Percentiles rank a stretch among this genome's conserved stretches.
These are phyloP conservation scores for Ecliptopera silaceata DNA, from an alignment of 2,888 invertebrate genomes.

Conservation along the genomic window DNA sequence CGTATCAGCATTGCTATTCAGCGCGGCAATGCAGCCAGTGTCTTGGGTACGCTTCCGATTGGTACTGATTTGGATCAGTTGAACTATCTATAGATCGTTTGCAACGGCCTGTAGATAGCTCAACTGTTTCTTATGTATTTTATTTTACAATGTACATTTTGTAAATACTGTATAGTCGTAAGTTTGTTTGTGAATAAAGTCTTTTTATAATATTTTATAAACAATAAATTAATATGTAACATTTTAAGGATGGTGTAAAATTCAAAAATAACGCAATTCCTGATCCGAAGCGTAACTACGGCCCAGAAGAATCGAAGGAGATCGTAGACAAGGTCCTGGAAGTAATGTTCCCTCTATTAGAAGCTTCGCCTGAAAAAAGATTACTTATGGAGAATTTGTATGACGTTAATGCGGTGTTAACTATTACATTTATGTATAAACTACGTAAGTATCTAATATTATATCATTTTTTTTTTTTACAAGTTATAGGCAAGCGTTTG, in stretches of 20 bases:
- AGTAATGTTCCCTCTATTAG: conserved; percentile 86
- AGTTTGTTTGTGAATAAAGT: too few species aligned
- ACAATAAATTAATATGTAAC: neutral
- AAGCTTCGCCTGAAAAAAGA: conserved; percentile 77
- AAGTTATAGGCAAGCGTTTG: too few species aligned
- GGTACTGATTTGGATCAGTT: too few species aligned
- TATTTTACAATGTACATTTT: too few species aligned
- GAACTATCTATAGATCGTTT: too few species aligned
- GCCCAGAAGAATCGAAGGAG: conserved; percentile 67
- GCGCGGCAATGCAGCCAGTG: too few species aligned
- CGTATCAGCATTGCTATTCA: too few species aligned
- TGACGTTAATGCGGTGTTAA: conserved; percentile 84
- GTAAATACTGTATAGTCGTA: too few species aligned
- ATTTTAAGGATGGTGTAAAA: conserved; percentile 78
- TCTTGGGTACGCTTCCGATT: too few species aligned
- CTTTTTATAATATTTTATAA: too few species aligned
- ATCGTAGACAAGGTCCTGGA: conserved; percentile 85
- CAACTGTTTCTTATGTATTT: too few species aligned
- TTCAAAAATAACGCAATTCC: conserved; percentile 72
- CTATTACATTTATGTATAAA: conserved; percentile 73
- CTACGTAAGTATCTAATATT: conserved; percentile 52
- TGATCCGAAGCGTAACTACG: conserved; percentile 73
- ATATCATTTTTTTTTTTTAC: neutral
- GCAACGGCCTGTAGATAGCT: too few species aligned
- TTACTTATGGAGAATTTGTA: conserved; percentile 83